Percentiles rank a stretch among this genome's conserved stretches.
These are phyloP conservation scores for Cerceris ruficornis DNA, from an alignment of 2,888 invertebrate genomes.

Conservation along the genomic window DNA sequence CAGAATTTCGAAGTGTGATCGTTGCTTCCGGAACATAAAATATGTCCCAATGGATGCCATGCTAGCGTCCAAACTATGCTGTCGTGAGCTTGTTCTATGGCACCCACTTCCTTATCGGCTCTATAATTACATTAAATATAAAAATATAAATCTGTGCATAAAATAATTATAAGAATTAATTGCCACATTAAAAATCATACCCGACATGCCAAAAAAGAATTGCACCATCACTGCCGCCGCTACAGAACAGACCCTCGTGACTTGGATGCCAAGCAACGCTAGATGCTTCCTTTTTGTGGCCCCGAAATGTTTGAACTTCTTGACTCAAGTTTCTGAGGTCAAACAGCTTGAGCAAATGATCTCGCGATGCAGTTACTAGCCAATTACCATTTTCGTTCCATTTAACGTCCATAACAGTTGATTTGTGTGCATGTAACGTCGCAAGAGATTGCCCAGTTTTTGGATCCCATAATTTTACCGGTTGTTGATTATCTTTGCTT, in stretches of 20 bases:
- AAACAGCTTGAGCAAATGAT: constrained; percentile 98
- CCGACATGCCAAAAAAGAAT: constrained; percentile 99
- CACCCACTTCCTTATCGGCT: constrained; percentile 98
- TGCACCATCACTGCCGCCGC: constrained; percentile 99
- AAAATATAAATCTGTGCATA: neutral
- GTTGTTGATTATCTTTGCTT: constrained; percentile 99
- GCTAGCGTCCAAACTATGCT: constrained; percentile 99
- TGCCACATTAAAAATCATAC: constrained; percentile 82
- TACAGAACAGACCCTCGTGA: constrained; percentile 98
- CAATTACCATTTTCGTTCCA: constrained; percentile 99
- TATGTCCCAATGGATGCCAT: constrained; percentile 99
- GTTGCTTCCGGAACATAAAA: constrained; percentile 99
- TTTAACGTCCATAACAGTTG: constrained; percentile 99
- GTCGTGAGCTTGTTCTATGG: constrained; percentile 99
- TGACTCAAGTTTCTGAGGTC: constrained; percentile 97
- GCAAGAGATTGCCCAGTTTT: constrained; percentile 97
- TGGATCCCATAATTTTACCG: constrained; percentile 99
- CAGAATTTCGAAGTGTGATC: constrained; percentile 99
- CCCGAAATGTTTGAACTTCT: constrained; percentile 98
- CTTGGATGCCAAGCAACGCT: constrained; percentile 99
- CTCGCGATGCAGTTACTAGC: constrained; percentile 98
- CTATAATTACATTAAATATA: constrained; percentile 81
- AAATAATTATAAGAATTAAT: neutral
- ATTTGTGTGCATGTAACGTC: constrained; percentile 99
- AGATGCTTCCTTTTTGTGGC: constrained; percentile 99